Conservation (phyloP, 2,797 vertebrate species). For the Xenops minutus region DNA sequence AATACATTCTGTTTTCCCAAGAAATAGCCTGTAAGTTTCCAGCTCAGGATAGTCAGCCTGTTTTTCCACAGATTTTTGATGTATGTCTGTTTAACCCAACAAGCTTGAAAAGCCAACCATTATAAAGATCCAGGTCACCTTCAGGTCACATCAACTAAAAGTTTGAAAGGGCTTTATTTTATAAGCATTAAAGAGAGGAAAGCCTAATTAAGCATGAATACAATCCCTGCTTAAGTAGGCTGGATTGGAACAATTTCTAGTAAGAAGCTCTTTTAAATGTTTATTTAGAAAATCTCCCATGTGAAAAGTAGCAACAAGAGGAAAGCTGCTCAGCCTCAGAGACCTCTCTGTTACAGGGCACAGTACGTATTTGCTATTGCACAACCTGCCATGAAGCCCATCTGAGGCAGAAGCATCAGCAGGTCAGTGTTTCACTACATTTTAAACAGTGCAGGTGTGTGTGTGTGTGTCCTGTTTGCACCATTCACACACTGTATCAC, state of each 20-base stretch:
- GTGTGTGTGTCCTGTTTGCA: neutral
- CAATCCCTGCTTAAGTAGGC: constrained; percentile 46
- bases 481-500: neutral
- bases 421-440: neutral
- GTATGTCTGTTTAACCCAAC: constrained; percentile 38
- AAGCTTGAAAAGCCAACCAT: constrained; percentile 52
- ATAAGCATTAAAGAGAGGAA: constrained; percentile 54
- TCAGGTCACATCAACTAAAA: constrained; percentile 50
- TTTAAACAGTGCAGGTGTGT: neutral
- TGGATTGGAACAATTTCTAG: constrained; percentile 29
- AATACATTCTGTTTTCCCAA: neutral
- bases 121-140: constrained; percentile 51
- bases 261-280: constrained; percentile 56
- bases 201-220: constrained; percentile 62
- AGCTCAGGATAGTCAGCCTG: neutral
- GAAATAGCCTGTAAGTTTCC: neutral
- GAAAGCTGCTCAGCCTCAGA: neutral
- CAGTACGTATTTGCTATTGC: neutral
- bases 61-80: constrained; percentile 44
- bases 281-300: constrained; percentile 55
- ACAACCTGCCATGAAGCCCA: neutral
- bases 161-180: constrained; percentile 63
- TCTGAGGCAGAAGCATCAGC: neutral
- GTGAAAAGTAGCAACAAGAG: constrained; percentile 17
- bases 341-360: neutral